Base-by-base conservation (phyloP, 2,113 vertebrate species). In the Telmatochromis bifrenatus region DNA sequence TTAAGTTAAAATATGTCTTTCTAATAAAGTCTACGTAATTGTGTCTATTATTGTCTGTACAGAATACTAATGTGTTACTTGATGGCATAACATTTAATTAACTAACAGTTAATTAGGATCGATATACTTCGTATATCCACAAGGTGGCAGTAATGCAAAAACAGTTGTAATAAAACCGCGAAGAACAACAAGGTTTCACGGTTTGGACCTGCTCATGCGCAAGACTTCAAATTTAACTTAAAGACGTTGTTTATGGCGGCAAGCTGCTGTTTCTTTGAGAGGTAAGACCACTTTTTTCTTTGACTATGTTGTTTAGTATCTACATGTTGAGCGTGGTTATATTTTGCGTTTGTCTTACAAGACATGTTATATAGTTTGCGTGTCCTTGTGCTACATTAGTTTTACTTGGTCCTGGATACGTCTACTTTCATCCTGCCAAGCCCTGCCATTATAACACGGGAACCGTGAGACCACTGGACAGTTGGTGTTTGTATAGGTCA, bases 361-460 rank as follows among this genome's bases (percentile, higher is more conserved):
- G 51, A 54, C 0, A 54, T 21, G n/a, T 54, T 54, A 54, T 53
- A 53, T 53, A 2, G 5, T 53, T 21, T 21, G 19, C 17, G 9
- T 21, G 19, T 0, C 2, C 51, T 0, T 53, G 19, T 53, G 3
- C 19, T 53, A 53, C 3, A 88, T 79, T 10, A 62, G 12, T 53
- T 53, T 53, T 53, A 21, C 49, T 51, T 3, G 51, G 19, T 21
- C 51, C 17, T 53, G 19, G 47, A 49, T 8, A 49, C 8, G 15
- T 17, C 7, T 49, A 7, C 47, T 17, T 49, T 49, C 47, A 49
- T 49, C 15, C 47, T 49, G 47, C 47, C 47, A 8, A 49, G 4
- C 2, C 15, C 0, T 17, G 47, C 2, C 0, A n/a, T 1, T 0
- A 5, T 51, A 51, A 51, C 17, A 5, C 1, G n/a, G 17, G 49